Percentiles rank a stretch among this genome's conserved stretches.
Conservation (phyloP, 92 coral and sea anemone species). For the Palythoa grandis region DNA sequence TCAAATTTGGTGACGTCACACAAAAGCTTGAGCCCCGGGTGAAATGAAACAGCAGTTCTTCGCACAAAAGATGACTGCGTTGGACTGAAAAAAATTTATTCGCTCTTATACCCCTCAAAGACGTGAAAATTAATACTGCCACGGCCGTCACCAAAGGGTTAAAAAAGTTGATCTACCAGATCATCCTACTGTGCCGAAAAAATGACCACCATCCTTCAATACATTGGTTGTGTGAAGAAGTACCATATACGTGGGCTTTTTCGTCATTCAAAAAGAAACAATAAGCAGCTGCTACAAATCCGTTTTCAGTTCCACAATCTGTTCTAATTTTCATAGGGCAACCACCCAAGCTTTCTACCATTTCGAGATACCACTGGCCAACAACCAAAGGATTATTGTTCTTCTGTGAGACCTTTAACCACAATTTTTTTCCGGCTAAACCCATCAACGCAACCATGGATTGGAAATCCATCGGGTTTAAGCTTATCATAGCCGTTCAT, state of each 20-base stretch:
- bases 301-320: slow-evolving; percentile 65
- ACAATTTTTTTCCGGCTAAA: slow-evolving; percentile 52
- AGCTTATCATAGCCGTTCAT: slow-evolving; percentile 29
- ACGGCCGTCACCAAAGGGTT: too few species aligned
- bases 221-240: slow-evolving; percentile 50
- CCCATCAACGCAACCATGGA: slow-evolving; percentile 22
- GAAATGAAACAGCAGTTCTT: too few species aligned
- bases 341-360: slow-evolving; percentile 48
- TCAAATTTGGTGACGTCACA: too few species aligned
- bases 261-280: slow-evolving; percentile 37
- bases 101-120: too few species aligned
- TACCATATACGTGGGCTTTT: slow-evolving; percentile 55
- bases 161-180: too few species aligned
- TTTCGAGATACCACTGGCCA: slow-evolving; percentile 42
- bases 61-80: too few species aligned
- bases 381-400: slow-evolving; percentile 57
- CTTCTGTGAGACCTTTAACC: slow-evolving; percentile 50
- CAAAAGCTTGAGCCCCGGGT: too few species aligned
- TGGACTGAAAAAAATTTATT: too few species aligned
- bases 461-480: slow-evolving; percentile 19
- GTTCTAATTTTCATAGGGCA: slow-evolving; percentile 55
- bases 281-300: slow-evolving; percentile 42
- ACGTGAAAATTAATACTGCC: too few species aligned
- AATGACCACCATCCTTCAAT: too few species aligned
- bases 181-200: too few species aligned